Evolutionary conservation across 2,113 vertebrate genomes (phyloP), one percentile per base, ranked within the genome.

Genomic region (Pseudopipra pipra): DNA sequence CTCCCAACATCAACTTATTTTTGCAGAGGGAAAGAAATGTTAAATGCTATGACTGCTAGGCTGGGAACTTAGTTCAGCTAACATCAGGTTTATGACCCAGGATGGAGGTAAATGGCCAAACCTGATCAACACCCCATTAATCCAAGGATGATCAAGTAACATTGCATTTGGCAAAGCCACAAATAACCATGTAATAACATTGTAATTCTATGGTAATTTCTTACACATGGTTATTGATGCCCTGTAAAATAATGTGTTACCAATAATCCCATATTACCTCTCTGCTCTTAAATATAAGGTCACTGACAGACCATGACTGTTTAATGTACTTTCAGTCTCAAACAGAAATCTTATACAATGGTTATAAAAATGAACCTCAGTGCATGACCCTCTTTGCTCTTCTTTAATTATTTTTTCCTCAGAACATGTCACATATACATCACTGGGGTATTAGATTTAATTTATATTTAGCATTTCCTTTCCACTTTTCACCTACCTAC

Each of bases 251-350:
- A 96, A 66, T 28, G 90, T 94, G 90, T 97, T 96, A 90, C 96
- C 90, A 97, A 96, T 93, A 95, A 95, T 96, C 90, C 90, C 88
- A 44, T 89, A 94, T 94, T 94, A 82, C 88, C 79, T 95, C 92
- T 97, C 96, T 94, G 95, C 92, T 96, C 95, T 96, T 97, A 97
- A 97, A 97, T 96, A 97, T 66, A 94, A 87, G 95, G 84, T 93
- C 92, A 96, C 83, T 94, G 96, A 96, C 96, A 96, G 96, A 95
- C 86, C 88, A 85, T 93, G 89, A 89, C 90, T 93, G 61, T 92
- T 96, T 93, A 96, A 95, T 82, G 90, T 85, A 25, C 76, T 91
- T 90, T 83, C 67, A 76, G 90, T 90, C 89, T 96, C 90, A 88
- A 87, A 61, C 7, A 93, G 90, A 94, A 96, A 96, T 92, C 73